Conservation (phyloP, 1,140 invertebrate species). For the Proales similis region DNA sequence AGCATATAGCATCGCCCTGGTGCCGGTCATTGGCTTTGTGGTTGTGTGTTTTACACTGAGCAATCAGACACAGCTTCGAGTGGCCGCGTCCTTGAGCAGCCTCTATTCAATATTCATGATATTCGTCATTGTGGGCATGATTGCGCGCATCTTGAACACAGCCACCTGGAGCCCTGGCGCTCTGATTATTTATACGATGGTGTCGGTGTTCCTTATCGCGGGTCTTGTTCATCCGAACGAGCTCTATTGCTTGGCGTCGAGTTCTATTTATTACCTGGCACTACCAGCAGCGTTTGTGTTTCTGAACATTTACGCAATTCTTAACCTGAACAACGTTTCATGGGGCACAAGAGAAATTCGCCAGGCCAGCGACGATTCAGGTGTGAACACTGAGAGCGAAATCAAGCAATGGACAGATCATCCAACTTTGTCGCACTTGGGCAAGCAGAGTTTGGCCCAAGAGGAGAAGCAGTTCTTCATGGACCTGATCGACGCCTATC, state of each 20-base stretch:
- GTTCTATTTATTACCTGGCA: slow-evolving; percentile 46
- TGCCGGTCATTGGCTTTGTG: slow-evolving; percentile 55
- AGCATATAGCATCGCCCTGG: slow-evolving; percentile 51
- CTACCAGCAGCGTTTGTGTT: slow-evolving; percentile 48
- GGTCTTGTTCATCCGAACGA: slow-evolving; percentile 47
- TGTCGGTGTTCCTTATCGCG: slow-evolving; percentile 44
- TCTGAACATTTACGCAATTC: slow-evolving; percentile 46
- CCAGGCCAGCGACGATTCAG: slow-evolving; percentile 38
- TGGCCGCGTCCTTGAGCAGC: slow-evolving; percentile 45
- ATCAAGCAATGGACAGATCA: slow-evolving; percentile 14
- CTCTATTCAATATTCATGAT: slow-evolving; percentile 49
- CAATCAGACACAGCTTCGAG: slow-evolving; percentile 52
- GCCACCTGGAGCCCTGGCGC: slow-evolving; percentile 43
- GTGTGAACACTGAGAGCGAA: background rate
- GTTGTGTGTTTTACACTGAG: slow-evolving; percentile 54
- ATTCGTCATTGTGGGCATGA: slow-evolving; percentile 45
- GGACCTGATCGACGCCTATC: slow-evolving; percentile 81
- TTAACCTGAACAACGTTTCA: slow-evolving; percentile 46
- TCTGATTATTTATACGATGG: slow-evolving; percentile 42
- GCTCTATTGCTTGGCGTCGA: slow-evolving; percentile 43
- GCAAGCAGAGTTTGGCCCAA: slow-evolving; percentile 59
- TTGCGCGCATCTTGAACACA: slow-evolving; percentile 41
- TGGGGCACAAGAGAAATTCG: slow-evolving; percentile 47
- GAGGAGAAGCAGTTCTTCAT: slow-evolving; percentile 83
- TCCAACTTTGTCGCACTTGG: slow-evolving; percentile 9